phyloP scores from a whole-genome alignment of 1,140 invertebrate species.

The Trichomalopsis sarcophagae region DNA sequence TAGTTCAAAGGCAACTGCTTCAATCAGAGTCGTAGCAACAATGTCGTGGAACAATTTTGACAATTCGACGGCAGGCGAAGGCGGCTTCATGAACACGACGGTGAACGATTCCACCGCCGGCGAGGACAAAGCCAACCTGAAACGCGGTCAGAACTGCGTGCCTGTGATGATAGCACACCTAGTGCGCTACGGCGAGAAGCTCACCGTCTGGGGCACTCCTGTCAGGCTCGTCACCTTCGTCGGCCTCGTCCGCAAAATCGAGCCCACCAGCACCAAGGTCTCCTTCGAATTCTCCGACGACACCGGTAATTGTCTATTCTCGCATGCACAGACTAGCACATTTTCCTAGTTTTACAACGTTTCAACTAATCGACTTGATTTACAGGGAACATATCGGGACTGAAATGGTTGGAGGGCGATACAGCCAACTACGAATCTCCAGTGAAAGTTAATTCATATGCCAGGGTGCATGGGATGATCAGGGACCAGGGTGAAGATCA shows the following conservation, averaged over 20 bases:
- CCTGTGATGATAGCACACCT: constrained; percentile 67
- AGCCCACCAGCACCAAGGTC: constrained; percentile 65
- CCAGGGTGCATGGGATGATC: constrained; percentile 60
- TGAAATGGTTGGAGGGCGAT: constrained; percentile 69
- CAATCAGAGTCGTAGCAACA: background rate
- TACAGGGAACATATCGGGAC: constrained; percentile 62
- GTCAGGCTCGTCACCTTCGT: constrained; percentile 60
- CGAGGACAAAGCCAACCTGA: constrained; percentile 53
- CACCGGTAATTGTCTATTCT: constrained; percentile 60
- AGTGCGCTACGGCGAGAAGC: constrained; percentile 53
- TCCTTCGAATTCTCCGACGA: constrained; percentile 68
- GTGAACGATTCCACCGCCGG: constrained; percentile 29
- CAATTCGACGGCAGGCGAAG: constrained; percentile 45
- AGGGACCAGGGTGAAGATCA: constrained; percentile 60
- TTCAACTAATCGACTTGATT: constrained; percentile 20
- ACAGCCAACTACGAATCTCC: constrained; percentile 47
- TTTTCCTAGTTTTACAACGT: background rate
- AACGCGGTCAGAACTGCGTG: constrained; percentile 60
- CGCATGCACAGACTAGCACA: background rate
- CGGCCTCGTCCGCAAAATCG: constrained; percentile 61
- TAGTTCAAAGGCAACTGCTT: background rate
- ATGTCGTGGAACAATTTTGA: constrained; percentile 61
- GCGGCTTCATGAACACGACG: constrained; percentile 56
- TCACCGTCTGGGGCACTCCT: constrained; percentile 59
- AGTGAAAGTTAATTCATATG: constrained; percentile 60